Base-by-base conservation (phyloP, 2,888 invertebrate genomes). In the Scotopteryx bipunctaria region DNA sequence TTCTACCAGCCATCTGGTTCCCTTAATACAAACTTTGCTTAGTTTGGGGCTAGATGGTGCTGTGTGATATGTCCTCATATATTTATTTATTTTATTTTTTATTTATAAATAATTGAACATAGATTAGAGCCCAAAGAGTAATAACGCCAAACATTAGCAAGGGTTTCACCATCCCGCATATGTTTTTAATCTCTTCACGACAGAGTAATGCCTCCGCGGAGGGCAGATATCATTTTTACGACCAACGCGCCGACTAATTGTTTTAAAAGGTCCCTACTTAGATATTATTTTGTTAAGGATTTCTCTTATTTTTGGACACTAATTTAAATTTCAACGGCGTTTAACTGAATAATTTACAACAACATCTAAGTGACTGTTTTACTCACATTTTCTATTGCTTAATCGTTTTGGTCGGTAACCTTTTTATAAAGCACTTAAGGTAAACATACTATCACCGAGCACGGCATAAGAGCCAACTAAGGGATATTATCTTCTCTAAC, bases 171-270 rank as follows among this genome's bases (percentile, higher is more conserved):
- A 58, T 36, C 54, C 45, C 64, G 57, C 67, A 67, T 63, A 64
- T 64, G 67, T 56, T 49, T 60, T 57, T 71, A 75, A 73, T 75
- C 60, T 67, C 63, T 63, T 63, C 53, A 60, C 63, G 62, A 57
- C 63, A 48, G 57, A 63, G 61, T 76, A 69, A 72, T 67, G 63
- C 63, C 58, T 36, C 55, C 43, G 40, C 53, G 51, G 48, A 49
- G 59, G 57, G 32, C 50, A 46, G 65, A 67, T 68, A 58, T 66
- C 64, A 64, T 67, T 71, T 70, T 69, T 64, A 69, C 60, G 57
- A 55, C 58, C 43, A 40, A 59, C 54, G 53, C 56, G 48, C 42
- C 55, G 57, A 46, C 59, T 64, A 63, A 70, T 70, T 65, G 64
- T 57, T 56, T 59, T 64, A 56, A 63, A 57, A 54, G 55, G 55